Evolutionary conservation across 2,888 invertebrate species (phyloP), one percentile per base, ranked within the genome.

Genomic region (Isoperla grammatica): DNA sequence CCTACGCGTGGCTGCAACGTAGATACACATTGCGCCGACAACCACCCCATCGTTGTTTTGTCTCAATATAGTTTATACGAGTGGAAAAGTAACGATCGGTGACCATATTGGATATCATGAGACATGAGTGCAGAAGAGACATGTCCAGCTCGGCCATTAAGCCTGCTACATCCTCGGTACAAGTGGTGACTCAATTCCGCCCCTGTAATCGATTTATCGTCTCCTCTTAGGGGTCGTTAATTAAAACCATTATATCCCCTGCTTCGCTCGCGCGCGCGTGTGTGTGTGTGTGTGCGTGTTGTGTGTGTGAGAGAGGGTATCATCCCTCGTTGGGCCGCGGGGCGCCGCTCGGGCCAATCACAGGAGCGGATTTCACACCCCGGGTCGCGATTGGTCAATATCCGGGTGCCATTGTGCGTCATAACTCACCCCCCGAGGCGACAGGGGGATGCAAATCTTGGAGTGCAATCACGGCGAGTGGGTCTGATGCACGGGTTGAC

Each of bases 391-490:
- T 53, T 53, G 53, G 53, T 53, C 53, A 53, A 53, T 53, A 53
- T 53, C 53, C 53, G 53, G 39, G 53, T 53, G 53, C 39, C 53
- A 53, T 53, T 53, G 53, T 53, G 39, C 53, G 53, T 53, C 39
- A 53, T 22, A 39, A 17, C 20, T 39, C 37, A 17, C 39, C 37
- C 53, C 19, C 53, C n/a, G 5, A 17, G 29, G 5, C 5, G 8
- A 4, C 4, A 8, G 29, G 29, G 29, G 8, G 4, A 8, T 4
- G 8, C 5, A 29, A 6, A 4, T 29, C 29, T 6, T n/a, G n/a
- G n/a, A 29, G 29, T 29, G 29, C 29, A 29, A 29, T 29, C 29
- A 29, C 29, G 4, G 4, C 5, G 29, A 29, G 29, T 29, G 29
- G 4, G n/a, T 6, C 29, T 29, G 8, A n/a, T n/a, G 29, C 29